Conservation (phyloP, 2,113 vertebrate species). For the Enhydra lutris region DNA sequence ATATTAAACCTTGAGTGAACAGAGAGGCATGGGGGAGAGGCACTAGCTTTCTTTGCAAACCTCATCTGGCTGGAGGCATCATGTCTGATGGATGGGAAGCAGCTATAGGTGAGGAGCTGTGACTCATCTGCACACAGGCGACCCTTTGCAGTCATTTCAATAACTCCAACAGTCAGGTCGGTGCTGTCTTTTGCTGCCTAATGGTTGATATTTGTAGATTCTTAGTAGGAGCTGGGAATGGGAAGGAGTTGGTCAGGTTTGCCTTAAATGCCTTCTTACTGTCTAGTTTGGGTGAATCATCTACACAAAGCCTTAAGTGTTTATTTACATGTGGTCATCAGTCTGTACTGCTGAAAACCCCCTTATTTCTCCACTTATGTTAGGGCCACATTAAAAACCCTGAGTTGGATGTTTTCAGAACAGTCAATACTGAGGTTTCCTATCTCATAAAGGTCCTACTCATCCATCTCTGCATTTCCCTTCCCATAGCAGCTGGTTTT, state of each 20-base stretch:
- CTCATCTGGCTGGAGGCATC: neutral
- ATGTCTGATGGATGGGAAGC: neutral
- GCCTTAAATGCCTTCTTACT: neutral
- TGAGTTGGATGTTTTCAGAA: neutral
- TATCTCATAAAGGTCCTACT: neutral
- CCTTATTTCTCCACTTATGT: neutral
- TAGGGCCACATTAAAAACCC: neutral
- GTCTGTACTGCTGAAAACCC: neutral
- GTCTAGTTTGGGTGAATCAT: neutral
- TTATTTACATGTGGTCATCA: neutral
- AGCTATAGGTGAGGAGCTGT: neutral
- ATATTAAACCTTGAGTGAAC: neutral
- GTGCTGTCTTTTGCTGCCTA: neutral
- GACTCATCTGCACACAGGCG: neutral
- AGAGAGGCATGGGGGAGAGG: neutral
- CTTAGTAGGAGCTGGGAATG: neutral
- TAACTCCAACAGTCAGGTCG: neutral
- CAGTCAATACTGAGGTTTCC: neutral
- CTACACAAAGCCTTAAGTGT: neutral
- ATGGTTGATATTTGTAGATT: neutral
- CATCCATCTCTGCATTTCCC: neutral
- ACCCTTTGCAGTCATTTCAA: neutral
- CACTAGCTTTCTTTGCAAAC: neutral
- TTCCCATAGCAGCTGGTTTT: slow-evolving; percentile 49
- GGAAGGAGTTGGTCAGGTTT: neutral